A percentile compares a stretch with the other conserved stretches of the same genome.
These are phyloP conservation scores for Cheilosia soror DNA, from an alignment of 2,888 invertebrate genomes.

Conservation along the genomic window DNA sequence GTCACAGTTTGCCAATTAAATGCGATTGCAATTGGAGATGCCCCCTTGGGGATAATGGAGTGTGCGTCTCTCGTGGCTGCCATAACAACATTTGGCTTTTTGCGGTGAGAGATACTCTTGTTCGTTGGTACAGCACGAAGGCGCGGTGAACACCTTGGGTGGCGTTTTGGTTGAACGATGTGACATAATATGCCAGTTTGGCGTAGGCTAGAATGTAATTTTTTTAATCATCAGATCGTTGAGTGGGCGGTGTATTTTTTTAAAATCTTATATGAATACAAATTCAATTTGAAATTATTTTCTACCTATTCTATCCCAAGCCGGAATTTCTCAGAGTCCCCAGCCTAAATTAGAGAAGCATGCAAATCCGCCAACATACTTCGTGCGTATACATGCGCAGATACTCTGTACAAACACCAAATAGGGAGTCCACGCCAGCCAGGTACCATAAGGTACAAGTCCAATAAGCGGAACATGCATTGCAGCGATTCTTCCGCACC, in stretches of 20 bases:
- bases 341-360: not conserved
- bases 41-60: constrained; percentile 34
- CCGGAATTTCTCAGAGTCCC: not conserved
- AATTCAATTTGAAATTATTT: not conserved
- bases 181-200: not conserved
- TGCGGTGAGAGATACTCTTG: not conserved
- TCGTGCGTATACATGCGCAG: not conserved
- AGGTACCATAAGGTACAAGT: constrained; percentile 33
- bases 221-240: constrained; percentile 1
- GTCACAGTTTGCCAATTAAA: constrained; percentile 73
- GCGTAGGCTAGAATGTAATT: constrained; percentile 2
- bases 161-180: not conserved
- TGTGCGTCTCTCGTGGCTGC: constrained; percentile 31
- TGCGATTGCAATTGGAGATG: constrained; percentile 66
- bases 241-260: not conserved
- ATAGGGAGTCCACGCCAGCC: not conserved
- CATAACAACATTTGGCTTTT: constrained; percentile 36
- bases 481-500: constrained; percentile 51
- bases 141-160: not conserved
- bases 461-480: constrained; percentile 57
- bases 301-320: not conserved
- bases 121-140: not conserved
- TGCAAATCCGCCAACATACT: constrained; percentile 9
- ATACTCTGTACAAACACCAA: not conserved
- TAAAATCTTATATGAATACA: not conserved